phyloP scores from a whole-genome alignment of 2,888 invertebrate species.

The Oscheius sp. region DNA sequence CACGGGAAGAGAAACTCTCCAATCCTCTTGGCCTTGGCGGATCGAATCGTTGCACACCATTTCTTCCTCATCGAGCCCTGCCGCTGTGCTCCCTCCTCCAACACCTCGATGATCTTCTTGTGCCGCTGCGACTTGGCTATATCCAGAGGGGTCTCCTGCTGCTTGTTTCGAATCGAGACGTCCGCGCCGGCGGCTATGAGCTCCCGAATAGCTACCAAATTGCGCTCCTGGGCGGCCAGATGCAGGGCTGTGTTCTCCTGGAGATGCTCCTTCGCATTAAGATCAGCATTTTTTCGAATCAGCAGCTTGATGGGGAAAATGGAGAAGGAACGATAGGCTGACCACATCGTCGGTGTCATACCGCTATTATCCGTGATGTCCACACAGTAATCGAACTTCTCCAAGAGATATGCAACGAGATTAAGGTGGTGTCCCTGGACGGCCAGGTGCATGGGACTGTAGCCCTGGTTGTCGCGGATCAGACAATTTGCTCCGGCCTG shows the following conservation, averaged over 20 bases:
- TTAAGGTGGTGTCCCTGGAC: constrained; percentile 84
- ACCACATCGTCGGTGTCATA: constrained; percentile 98
- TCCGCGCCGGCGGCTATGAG: constrained; percentile 53
- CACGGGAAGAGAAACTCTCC: constrained; percentile 38
- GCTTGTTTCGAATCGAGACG: constrained; percentile 52
- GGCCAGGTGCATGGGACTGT: constrained; percentile 61
- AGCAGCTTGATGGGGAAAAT: constrained; percentile 91
- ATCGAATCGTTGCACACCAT: not conserved
- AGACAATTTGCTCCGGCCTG: constrained; percentile 53
- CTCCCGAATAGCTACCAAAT: constrained; percentile 83
- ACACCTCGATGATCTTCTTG: constrained; percentile 43
- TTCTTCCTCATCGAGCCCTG: constrained; percentile 8
- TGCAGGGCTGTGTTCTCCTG: constrained; percentile 92
- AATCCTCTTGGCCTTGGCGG: not conserved
- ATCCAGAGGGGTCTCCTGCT: constrained; percentile 59
- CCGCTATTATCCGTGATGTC: constrained; percentile 77
- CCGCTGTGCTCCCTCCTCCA: constrained; percentile 18
- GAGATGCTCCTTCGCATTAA: constrained; percentile 82
- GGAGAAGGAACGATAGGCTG: constrained; percentile 79
- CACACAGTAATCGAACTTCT: constrained; percentile 90
- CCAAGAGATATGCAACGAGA: constrained; percentile 93
- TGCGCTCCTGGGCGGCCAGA: constrained; percentile 93
- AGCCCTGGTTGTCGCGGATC: constrained; percentile 88
- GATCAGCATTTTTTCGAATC: constrained; percentile 90
- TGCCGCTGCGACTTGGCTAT: constrained; percentile 51